These are phyloP conservation scores for Triplophysa rosa DNA, from an alignment of 2,113 vertebrate species.

Conservation along the genomic window DNA sequence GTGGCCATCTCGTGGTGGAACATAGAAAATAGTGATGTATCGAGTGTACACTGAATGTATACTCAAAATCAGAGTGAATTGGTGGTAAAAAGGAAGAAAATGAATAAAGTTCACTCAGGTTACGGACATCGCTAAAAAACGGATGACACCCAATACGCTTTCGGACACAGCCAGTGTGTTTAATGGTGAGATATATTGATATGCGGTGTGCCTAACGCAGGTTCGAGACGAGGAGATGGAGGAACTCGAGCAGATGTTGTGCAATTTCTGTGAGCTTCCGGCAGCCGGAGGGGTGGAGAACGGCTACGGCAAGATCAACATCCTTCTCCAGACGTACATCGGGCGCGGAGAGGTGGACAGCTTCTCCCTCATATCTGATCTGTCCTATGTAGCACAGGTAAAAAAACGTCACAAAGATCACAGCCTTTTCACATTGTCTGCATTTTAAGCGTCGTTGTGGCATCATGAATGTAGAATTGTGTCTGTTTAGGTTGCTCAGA, in stretches of 20 bases:
- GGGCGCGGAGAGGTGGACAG: conserved; percentile 93
- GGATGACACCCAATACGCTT: too few relatives aligned
- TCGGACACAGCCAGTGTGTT: neutral
- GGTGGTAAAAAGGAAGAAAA: too few relatives aligned
- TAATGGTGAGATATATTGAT: neutral
- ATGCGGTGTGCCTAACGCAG: conserved; percentile 61
- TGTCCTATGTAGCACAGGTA: conserved; percentile 96
- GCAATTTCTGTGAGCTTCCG: conserved; percentile 86
- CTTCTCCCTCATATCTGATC: conserved; percentile 97
- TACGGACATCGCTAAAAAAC: too few relatives aligned
- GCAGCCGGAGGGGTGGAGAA: conserved; percentile 95
- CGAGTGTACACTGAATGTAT: too few relatives aligned
- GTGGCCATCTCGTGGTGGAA: too few relatives aligned
- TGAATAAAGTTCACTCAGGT: too few relatives aligned
- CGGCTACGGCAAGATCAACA: conserved; percentile 96
- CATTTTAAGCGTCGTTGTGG: too few relatives aligned
- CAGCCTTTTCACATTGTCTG: neutral
- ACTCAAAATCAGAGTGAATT: too few relatives aligned
- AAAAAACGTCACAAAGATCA: conserved; percentile 48
- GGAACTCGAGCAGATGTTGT: conserved; percentile 87
- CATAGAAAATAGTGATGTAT: too few relatives aligned
- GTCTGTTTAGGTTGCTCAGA: neutral
- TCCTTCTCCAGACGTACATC: conserved; percentile 96
- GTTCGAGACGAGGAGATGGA: conserved; percentile 95
- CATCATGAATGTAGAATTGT: too few relatives aligned